These are phyloP conservation scores for Karalla daura DNA, from an alignment of 2,797 vertebrate species.

Conservation along the genomic window DNA sequence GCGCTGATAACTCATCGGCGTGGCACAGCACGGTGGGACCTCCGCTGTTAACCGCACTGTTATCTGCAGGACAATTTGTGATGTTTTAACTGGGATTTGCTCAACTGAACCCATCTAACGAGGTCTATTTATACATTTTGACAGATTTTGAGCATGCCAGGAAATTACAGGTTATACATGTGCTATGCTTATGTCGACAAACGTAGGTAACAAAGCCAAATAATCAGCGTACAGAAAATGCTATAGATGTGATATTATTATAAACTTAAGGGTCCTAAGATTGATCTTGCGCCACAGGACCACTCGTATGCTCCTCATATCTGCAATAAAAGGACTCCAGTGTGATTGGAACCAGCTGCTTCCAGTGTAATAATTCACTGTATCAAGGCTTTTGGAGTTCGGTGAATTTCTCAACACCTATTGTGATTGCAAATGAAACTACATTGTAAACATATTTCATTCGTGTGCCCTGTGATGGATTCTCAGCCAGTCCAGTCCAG, in stretches of 20 bases:
- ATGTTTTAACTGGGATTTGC: no score
- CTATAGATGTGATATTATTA: neutral
- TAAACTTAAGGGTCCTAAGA: neutral
- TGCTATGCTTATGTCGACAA: neutral
- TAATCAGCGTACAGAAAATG: neutral
- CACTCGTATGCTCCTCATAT: neutral
- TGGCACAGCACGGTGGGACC: neutral
- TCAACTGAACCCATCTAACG: no score
- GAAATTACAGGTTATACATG: neutral
- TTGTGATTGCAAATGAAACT: neutral
- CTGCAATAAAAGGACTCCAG: neutral
- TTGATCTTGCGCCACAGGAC: neutral
- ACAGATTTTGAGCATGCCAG: neutral
- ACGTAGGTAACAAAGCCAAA: neutral
- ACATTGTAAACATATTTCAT: neutral
- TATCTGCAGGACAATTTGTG: neutral
- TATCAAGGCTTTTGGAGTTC: neutral
- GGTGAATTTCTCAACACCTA: neutral
- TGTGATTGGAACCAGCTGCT: neutral
- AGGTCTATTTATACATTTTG: neutral
- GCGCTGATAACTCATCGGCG: constrained; percentile 27
- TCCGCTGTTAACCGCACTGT: neutral
- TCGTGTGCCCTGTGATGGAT: no score
- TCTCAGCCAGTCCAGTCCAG: no score
- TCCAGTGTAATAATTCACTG: neutral